A percentile compares a stretch with the other conserved stretches of the same genome.
These are phyloP conservation scores for Lepetodrilus schrolli DNA, from an alignment of 2,888 invertebrate genomes.

Conservation along the genomic window DNA sequence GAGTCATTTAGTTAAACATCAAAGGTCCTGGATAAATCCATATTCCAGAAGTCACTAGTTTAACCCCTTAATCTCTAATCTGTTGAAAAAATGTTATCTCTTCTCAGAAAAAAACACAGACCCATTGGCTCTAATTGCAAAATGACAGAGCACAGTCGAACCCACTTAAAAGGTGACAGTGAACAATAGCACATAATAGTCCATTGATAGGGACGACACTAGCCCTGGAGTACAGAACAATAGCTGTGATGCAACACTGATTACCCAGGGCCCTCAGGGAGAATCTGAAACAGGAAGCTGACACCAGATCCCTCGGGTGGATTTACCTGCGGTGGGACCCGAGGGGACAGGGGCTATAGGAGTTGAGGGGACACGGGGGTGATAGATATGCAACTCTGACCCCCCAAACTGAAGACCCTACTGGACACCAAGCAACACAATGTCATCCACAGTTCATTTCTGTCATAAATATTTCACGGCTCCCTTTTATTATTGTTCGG, in stretches of 20 bases:
- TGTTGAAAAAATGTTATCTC: slow-evolving; percentile 21
- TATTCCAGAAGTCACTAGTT: background rate
- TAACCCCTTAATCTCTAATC: slow-evolving; percentile 11
- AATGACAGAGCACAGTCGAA: slow-evolving; percentile 1
- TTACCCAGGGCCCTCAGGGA: background rate
- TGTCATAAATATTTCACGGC: too few species aligned
- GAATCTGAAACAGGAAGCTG: background rate
- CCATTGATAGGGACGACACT: background rate
- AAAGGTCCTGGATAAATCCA: background rate
- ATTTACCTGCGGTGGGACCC: background rate
- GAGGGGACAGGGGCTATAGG: too few species aligned
- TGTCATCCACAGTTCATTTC: too few species aligned
- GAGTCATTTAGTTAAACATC: slow-evolving; percentile 6
- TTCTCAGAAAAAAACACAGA: background rate
- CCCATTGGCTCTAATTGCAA: background rate
- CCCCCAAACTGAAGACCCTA: too few species aligned
- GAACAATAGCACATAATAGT: background rate
- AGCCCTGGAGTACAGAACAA: background rate
- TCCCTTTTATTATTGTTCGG: too few species aligned
- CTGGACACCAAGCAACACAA: too few species aligned
- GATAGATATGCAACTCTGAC: too few species aligned
- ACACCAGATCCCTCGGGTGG: background rate
- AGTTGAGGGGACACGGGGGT: background rate
- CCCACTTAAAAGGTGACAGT: background rate
- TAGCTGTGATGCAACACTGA: background rate